Evolutionary conservation across 2,797 vertebrate genomes (phyloP).

Genomic region (Muraenolepis orangiensis): DNA sequence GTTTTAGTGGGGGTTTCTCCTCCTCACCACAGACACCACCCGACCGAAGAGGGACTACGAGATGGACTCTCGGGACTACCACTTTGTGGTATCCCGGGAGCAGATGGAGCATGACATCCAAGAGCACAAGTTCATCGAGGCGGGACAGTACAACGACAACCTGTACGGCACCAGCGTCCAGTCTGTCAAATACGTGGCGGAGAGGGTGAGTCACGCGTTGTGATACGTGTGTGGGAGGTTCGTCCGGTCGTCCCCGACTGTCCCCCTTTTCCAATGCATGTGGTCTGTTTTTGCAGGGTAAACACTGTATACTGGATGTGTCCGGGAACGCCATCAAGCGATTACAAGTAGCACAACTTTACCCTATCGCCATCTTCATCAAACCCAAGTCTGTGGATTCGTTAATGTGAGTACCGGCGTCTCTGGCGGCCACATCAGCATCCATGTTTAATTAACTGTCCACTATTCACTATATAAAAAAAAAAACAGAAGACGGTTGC

Average conservation of each 20-base stretch:
- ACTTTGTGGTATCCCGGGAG: slow-evolving; percentile 93
- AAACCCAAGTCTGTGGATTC: slow-evolving; percentile 92
- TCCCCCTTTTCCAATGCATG: slow-evolving; percentile 9
- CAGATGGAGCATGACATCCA: slow-evolving; percentile 99
- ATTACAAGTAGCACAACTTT: slow-evolving; percentile 97
- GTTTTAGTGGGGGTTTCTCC: no score
- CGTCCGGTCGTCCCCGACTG: not conserved
- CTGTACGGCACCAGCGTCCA: slow-evolving; percentile 96
- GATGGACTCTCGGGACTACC: slow-evolving; percentile 94
- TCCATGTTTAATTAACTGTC: not conserved
- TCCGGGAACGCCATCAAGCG: slow-evolving; percentile 98
- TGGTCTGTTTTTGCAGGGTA: slow-evolving; percentile 78
- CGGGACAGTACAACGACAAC: slow-evolving; percentile 97
- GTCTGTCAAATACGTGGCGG: slow-evolving; percentile 95
- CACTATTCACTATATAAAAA: not conserved
- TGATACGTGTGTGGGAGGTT: not conserved
- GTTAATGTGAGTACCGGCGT: slow-evolving; percentile 85
- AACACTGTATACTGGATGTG: slow-evolving; percentile 98
- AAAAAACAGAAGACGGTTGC: no score
- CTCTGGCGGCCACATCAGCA: not conserved
- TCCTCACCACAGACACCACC: slow-evolving; percentile 81
- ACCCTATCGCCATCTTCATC: slow-evolving; percentile 97
- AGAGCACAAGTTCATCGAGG: slow-evolving; percentile 99
- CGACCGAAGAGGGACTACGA: slow-evolving; percentile 92
- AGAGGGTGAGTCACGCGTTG: slow-evolving; percentile 82